Percentiles rank a stretch among this genome's conserved stretches.
Evolutionary conservation across 2,888 invertebrate species (phyloP).

Genomic region (Trachelus troglodyta): DNA sequence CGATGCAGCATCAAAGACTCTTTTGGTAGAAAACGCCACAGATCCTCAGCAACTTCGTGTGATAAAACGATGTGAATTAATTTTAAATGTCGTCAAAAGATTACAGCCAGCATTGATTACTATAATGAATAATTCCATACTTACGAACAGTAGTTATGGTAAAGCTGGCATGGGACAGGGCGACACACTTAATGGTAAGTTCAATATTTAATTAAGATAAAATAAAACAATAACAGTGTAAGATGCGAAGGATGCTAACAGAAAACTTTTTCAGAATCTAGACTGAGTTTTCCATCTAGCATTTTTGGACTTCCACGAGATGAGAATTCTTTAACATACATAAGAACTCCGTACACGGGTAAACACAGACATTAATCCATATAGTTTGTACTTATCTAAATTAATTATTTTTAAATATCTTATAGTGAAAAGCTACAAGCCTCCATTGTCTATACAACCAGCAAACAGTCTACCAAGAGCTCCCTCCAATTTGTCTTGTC

Average conservation of each 20-base stretch:
- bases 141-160: constrained; percentile 39
- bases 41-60: constrained; percentile 60
- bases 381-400: neutral
- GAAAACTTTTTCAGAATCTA: constrained; percentile 33
- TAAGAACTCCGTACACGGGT: constrained; percentile 64
- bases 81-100: constrained; percentile 57
- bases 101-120: constrained; percentile 53
- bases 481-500: constrained; percentile 48
- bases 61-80: constrained; percentile 60
- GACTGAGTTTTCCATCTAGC: constrained; percentile 40
- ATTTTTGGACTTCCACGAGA: constrained; percentile 40
- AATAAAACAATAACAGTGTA: neutral
- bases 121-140: constrained; percentile 53
- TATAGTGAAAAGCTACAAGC: constrained; percentile 57
- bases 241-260: neutral
- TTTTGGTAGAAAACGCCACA: constrained; percentile 52
- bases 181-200: constrained; percentile 44
- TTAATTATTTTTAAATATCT: constrained; percentile 13
- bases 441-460: constrained; percentile 57
- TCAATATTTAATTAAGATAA: constrained; percentile 1
- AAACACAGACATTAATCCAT: constrained; percentile 4
- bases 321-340: constrained; percentile 47
- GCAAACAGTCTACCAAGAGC: constrained; percentile 50
- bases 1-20: constrained; percentile 53
- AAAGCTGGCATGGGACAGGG: constrained; percentile 45